These are phyloP conservation scores for Lasioglossum vierecki DNA, from an alignment of 2,888 invertebrate genomes.

Conservation along the genomic window DNA sequence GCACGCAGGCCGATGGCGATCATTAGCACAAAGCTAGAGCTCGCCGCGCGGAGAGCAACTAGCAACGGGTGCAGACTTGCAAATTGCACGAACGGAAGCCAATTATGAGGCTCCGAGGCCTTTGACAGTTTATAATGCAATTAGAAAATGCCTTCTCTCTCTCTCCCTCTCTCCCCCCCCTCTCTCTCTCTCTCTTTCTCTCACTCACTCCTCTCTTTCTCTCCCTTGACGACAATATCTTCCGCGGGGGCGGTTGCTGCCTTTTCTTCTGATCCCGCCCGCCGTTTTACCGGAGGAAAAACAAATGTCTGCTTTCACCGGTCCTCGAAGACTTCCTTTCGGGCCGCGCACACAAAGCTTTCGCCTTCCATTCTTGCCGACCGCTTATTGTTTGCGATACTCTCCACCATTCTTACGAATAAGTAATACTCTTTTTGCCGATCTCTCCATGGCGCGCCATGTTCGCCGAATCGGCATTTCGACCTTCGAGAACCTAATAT, in stretches of 20 bases:
- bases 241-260: conserved; percentile 23
- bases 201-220: conserved; percentile 5
- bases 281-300: conserved; percentile 26
- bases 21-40: conserved; percentile 60
- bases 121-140: conserved; percentile 70
- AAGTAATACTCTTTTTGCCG: conserved; percentile 15
- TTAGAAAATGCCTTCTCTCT: conserved; percentile 62
- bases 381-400: conserved; percentile 37
- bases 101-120: conserved; percentile 60
- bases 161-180: background rate
- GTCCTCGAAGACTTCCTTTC: conserved; percentile 32
- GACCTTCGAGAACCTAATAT: too few relatives aligned
- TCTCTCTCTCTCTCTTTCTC: conserved; percentile 13
- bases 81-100: conserved; percentile 62
- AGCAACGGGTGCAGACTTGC: conserved; percentile 39
- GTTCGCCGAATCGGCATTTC: background rate
- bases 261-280: conserved; percentile 42
- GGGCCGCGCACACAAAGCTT: conserved; percentile 23
- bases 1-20: conserved; percentile 56
- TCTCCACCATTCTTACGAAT: conserved; percentile 11
- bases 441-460: background rate
- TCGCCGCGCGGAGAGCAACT: background rate
- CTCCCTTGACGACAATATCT: conserved; percentile 45
- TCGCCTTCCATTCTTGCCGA: conserved; percentile 23
- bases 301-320: conserved; percentile 47